A percentile compares a stretch with the other conserved stretches of the same genome.
These are phyloP conservation scores for Ctenopoma kingsleyae DNA, from an alignment of 2,797 vertebrate genomes.

Conservation along the genomic window DNA sequence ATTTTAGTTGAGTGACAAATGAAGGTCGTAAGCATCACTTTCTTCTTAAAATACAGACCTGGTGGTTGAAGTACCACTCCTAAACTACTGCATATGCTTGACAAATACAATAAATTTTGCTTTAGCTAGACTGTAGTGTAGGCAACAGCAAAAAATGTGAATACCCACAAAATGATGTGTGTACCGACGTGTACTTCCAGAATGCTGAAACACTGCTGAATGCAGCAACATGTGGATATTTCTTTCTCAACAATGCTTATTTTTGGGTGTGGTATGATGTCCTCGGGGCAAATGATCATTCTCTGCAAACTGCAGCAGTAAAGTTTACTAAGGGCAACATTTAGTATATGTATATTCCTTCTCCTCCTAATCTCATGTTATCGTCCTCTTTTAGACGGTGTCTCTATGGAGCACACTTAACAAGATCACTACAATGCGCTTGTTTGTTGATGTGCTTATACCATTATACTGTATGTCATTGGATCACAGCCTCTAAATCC, in stretches of 20 bases:
- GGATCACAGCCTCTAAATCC: slow-evolving; percentile 6
- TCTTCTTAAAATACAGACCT: slow-evolving; percentile 21
- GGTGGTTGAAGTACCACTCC: slow-evolving; percentile 8
- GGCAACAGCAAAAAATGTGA: not conserved
- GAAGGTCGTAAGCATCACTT: slow-evolving; percentile 18
- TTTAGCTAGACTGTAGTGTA: not conserved
- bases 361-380: too few relatives aligned
- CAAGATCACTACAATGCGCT: not conserved
- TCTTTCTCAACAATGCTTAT: slow-evolving; percentile 22
- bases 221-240: slow-evolving; percentile 11
- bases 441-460: not conserved
- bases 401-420: not conserved
- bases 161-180: slow-evolving; percentile 14
- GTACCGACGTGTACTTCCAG: not conserved
- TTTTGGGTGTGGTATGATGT: slow-evolving; percentile 23
- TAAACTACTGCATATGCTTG: not conserved
- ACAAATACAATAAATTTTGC: slow-evolving; percentile 9
- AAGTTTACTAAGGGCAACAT: not conserved
- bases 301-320: slow-evolving; percentile 4
- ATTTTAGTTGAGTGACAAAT: slow-evolving; percentile 12
- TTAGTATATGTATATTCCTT: not conserved
- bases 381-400: too few relatives aligned
- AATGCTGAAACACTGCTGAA: not conserved
- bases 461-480: not conserved
- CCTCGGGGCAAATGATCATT: not conserved